These are phyloP conservation scores for Halcyon chelicuti DNA, from an alignment of 2,797 vertebrate genomes.

Conservation along the genomic window DNA sequence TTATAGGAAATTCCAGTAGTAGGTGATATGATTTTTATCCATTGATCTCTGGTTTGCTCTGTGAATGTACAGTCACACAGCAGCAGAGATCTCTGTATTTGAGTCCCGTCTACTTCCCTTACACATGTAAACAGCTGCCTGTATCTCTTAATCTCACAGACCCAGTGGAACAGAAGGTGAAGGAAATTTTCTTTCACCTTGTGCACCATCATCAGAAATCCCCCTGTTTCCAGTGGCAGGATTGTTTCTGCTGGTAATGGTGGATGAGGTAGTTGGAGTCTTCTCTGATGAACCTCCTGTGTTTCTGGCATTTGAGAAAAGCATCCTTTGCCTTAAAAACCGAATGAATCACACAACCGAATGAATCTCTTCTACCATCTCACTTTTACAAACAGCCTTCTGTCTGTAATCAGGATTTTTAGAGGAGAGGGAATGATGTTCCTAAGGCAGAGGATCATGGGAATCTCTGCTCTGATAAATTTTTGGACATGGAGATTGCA, in stretches of 20 bases:
- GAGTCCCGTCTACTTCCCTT: neutral
- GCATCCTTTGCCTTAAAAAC: constrained; percentile 40
- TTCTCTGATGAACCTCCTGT: neutral
- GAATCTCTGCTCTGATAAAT: constrained; percentile 18
- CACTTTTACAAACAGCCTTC: constrained; percentile 41
- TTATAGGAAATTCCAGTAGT: neutral
- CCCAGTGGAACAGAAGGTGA: neutral
- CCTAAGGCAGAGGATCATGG: neutral
- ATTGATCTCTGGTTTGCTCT: neutral
- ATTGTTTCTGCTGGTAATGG: neutral
- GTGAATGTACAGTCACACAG: neutral
- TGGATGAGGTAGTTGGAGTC: neutral
- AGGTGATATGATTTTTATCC: neutral
- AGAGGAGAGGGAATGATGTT: constrained; percentile 10
- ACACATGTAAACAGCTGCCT: neutral
- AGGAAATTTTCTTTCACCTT: constrained; percentile 1
- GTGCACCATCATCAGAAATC: neutral
- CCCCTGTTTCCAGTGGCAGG: neutral
- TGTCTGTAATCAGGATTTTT: constrained; percentile 47
- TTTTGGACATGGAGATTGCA: constrained; percentile 2
- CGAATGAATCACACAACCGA: neutral
- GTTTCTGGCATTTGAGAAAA: constrained; percentile 6
- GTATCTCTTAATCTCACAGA: neutral
- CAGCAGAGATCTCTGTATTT: neutral
- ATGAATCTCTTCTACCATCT: neutral